Evolutionary conservation across 53 echinoderm and acorn worm species (phyloP).

Genomic region (Temnopleurus reevesii): DNA sequence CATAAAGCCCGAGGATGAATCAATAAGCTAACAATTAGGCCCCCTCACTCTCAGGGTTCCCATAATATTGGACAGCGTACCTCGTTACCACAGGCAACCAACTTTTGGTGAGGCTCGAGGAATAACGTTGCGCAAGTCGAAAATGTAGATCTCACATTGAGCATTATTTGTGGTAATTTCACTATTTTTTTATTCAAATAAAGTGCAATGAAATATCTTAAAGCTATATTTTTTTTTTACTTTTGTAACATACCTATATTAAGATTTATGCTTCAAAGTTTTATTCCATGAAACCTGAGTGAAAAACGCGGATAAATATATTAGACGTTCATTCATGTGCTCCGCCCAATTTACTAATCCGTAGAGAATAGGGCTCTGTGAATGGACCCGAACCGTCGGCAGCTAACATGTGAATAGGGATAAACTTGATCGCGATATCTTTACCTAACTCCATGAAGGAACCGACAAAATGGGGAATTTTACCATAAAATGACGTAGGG

Average conservation of each 20-base stretch:
- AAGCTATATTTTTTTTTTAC: not conserved
- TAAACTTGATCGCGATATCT: not conserved
- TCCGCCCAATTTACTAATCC: constrained; percentile 2
- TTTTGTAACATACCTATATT: too few species aligned
- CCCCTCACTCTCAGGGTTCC: constrained; percentile 9
- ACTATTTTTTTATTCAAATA: not conserved
- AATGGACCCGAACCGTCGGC: constrained; percentile 19
- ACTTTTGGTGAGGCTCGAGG: constrained; percentile 1
- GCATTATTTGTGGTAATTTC: not conserved
- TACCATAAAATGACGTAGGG: not conserved
- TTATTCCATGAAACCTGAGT: not conserved
- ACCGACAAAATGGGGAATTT: constrained; percentile 14
- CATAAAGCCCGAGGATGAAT: constrained; percentile 47
- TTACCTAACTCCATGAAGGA: not conserved
- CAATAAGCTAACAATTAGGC: constrained; percentile 43
- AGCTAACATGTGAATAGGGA: constrained; percentile 38
- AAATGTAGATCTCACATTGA: not conserved
- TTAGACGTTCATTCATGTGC: not conserved
- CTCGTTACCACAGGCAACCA: constrained; percentile 58
- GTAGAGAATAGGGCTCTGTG: constrained; percentile 4
- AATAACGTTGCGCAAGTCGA: not conserved
- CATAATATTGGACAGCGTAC: constrained; percentile 34
- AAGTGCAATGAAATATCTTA: not conserved
- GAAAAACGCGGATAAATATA: constrained; percentile 36
- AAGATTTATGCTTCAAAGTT: not conserved